Conservation (phyloP, 2,888 invertebrate species). For the Philereme vetulata region DNA sequence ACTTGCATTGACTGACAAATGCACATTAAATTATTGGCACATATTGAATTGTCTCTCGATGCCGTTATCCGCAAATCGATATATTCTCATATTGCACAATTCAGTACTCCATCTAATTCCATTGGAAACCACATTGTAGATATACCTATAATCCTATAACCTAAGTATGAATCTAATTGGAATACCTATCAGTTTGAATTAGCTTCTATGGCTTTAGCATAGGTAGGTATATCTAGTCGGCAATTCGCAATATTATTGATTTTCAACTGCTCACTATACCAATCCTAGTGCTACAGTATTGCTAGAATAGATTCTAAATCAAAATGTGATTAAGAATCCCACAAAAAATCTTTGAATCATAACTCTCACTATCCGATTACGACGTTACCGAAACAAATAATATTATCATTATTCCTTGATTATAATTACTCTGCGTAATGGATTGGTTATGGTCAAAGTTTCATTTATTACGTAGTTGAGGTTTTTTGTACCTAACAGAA, state of each 20-base stretch:
- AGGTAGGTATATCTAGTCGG: too few relatives aligned
- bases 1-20: conserved; percentile 57
- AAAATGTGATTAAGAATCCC: neutral
- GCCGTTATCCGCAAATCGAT: conserved; percentile 30
- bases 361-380: conserved; percentile 30
- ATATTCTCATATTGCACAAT: conserved; percentile 17
- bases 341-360: conserved; percentile 11
- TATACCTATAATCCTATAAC: conserved; percentile 6
- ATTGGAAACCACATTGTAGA: neutral
- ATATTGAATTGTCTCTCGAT: conserved; percentile 30
- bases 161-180: conserved; percentile 3
- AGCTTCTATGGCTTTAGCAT: too few relatives aligned
- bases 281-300: too few relatives aligned
- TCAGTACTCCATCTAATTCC: neutral
- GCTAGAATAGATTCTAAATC: too few relatives aligned
- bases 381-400: conserved; percentile 30
- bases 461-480: conserved; percentile 24
- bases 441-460: conserved; percentile 33
- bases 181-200: neutral
- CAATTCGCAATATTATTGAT: neutral
- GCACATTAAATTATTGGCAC: conserved; percentile 44
- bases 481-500: conserved; percentile 11
- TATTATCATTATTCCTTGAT: conserved; percentile 22
- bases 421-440: conserved; percentile 29
- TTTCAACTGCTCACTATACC: too few relatives aligned